These are phyloP conservation scores for Nyleta sp. DNA, from an alignment of 2,888 invertebrate genomes.

Conservation along the genomic window DNA sequence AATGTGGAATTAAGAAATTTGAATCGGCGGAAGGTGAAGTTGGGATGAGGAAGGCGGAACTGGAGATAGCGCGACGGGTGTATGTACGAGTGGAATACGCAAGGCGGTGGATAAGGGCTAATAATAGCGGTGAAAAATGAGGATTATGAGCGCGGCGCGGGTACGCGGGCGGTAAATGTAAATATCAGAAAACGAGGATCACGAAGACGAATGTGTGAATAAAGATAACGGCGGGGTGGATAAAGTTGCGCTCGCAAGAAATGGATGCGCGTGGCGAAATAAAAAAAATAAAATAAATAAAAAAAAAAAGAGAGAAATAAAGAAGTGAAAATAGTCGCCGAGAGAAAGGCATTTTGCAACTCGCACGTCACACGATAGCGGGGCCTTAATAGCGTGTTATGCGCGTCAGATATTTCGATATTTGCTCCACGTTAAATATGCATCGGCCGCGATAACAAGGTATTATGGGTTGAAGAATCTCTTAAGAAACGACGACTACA, in stretches of 20 bases:
- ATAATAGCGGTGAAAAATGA: conserved; percentile 48
- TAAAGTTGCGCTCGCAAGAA: conserved; percentile 31
- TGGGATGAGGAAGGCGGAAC: conserved; percentile 13
- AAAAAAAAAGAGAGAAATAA: too few species aligned
- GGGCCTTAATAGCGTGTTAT: too few species aligned
- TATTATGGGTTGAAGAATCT: too few species aligned
- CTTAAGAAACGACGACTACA: too few species aligned
- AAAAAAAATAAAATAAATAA: too few species aligned
- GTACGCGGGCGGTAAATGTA: conserved; percentile 32
- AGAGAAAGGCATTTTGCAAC: too few species aligned
- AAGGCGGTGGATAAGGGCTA: conserved; percentile 39
- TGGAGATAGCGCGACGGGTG: conserved; percentile 29
- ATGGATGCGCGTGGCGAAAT: conserved; percentile 27
- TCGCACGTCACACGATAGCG: too few species aligned
- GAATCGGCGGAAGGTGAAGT: neutral
- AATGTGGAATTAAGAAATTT: conserved; percentile 9
- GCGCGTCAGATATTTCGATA: too few species aligned
- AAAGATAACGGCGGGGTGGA: conserved; percentile 35
- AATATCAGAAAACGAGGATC: conserved; percentile 46
- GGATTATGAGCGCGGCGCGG: conserved; percentile 36
- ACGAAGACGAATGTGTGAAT: conserved; percentile 50
- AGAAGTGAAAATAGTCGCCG: too few species aligned
- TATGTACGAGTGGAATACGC: conserved; percentile 31
- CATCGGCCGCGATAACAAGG: too few species aligned
- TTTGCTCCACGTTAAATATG: too few species aligned